Percentiles rank a stretch among this genome's conserved stretches.
phyloP scores from a whole-genome alignment of 2,113 vertebrate genomes.

The Leiothrix lutea region DNA sequence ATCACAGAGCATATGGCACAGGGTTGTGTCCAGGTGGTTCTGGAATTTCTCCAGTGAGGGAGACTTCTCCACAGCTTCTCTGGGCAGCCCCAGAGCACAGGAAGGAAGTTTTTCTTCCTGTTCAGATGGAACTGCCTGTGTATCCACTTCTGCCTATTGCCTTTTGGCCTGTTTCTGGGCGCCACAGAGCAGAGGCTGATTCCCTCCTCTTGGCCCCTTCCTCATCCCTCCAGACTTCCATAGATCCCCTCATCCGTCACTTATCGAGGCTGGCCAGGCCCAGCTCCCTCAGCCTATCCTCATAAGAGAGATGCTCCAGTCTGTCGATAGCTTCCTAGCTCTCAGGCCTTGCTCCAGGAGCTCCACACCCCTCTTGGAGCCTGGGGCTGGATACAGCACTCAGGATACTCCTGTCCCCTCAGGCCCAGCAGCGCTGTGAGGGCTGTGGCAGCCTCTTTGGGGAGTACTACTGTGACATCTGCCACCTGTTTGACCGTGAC shows the following conservation, averaged over 20 bases:
- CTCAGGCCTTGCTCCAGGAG: neutral
- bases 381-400: fast-evolving
- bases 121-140: neutral
- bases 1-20: neutral
- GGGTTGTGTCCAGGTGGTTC: neutral
- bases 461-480: constrained; percentile 91
- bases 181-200: neutral
- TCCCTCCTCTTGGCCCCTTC: neutral
- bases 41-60: neutral
- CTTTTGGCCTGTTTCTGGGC: neutral
- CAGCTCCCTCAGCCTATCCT: neutral
- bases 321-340: fast-evolving
- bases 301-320: neutral
- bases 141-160: neutral
- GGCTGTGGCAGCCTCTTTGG: constrained; percentile 84
- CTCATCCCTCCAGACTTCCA: neutral
- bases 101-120: neutral
- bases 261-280: neutral
- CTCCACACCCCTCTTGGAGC: neutral
- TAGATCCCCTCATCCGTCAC: neutral
- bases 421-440: constrained; percentile 87
- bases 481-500: constrained; percentile 93
- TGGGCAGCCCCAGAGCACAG: neutral
- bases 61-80: neutral
- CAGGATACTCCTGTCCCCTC: neutral